Base-by-base conservation (phyloP, 2,797 vertebrate genomes). In the Sus cebifrons region DNA sequence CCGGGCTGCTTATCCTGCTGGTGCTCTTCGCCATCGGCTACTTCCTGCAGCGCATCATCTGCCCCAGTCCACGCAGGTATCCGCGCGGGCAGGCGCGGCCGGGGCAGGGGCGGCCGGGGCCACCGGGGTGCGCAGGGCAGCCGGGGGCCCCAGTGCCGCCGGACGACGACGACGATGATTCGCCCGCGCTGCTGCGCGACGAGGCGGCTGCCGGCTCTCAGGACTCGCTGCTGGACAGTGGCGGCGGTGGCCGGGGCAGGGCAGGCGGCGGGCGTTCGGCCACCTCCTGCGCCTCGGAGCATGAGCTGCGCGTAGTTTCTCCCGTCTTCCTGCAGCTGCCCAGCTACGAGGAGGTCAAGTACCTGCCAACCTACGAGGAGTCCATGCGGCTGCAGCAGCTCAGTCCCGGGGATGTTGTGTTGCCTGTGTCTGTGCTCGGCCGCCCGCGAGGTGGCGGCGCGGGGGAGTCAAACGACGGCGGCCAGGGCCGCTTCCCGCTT, bases 321-420 rank as follows among this genome's bases (percentile, higher is more conserved):
- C 99, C 99, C 0, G 98, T 93, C 78, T 98, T 98, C 93, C 96
- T 98, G 86, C 98, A 98, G 97, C 99, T 99, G 97, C 99, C 99
- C 32, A 98, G 99, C 87, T 99, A 99, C 97, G 99, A 99, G 74
- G 99, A 99, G 98, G 99, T 99, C 95, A 99, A 99, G 96, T 99
- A 99, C 73, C 97, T 99, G 97, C 99, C 99, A 94, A 99, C 99
- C 68, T 99, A 99, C 49, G 99, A 99, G 98, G 99, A 99, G 86
- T 99, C 99, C 98, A 99, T 99, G 99, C 98, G 98, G 64, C 94
- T 98, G 81, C 98, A 98, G 96, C 97, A 96, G 87, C 96, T 92
- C 68, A 60, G 88, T 23, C 97, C 96, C 3, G 96, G 79, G 6
- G 97, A 98, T 85, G 86, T 96, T 94, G 97, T 96, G 92, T 25